Percentiles rank a stretch among this genome's conserved stretches.
These are phyloP conservation scores for Parnassius orleans DNA, from an alignment of 2,888 invertebrate genomes.

Conservation along the genomic window DNA sequence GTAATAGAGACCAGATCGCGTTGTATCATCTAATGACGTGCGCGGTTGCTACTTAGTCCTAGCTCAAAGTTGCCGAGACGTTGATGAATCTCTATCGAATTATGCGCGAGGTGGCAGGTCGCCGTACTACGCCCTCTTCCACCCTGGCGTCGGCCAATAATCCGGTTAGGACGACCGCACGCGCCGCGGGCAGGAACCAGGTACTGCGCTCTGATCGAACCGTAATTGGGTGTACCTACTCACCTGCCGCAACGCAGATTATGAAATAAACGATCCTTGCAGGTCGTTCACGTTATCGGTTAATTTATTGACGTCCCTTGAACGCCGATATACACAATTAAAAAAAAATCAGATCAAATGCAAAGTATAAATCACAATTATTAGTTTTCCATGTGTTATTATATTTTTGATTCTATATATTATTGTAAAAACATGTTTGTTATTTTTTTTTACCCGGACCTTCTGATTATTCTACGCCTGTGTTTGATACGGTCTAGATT, in stretches of 20 bases:
- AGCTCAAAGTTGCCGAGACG: conserved; percentile 37
- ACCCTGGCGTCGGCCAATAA: conserved; percentile 51
- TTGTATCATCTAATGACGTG: conserved; percentile 32
- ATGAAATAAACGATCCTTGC: conserved; percentile 35
- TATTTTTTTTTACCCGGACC: too few relatives aligned
- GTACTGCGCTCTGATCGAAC: conserved; percentile 59
- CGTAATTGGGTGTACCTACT: conserved; percentile 62
- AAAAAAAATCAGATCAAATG: too few relatives aligned
- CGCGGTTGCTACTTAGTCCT: conserved; percentile 27
- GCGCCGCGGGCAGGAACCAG: conserved; percentile 46
- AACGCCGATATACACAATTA: too few relatives aligned
- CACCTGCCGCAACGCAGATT: conserved; percentile 53
- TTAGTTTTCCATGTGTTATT: too few relatives aligned
- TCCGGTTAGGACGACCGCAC: conserved; percentile 68
- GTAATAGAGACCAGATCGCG: conserved; percentile 8
- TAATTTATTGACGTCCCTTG: conserved; percentile 2
- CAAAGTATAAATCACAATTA: too few relatives aligned
- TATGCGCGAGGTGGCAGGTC: conserved; percentile 39
- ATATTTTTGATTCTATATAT: too few relatives aligned
- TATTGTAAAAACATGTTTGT: too few relatives aligned
- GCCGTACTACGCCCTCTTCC: conserved; percentile 30
- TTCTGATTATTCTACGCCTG: too few relatives aligned
- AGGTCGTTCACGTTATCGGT: conserved; percentile 12
- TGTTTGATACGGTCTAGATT: too few relatives aligned
- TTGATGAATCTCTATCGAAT: conserved; percentile 59